Evolutionary conservation across 1,140 invertebrate genomes (phyloP), one percentile per base, ranked within the genome.

Genomic region (Eupristina koningsbergeri): DNA sequence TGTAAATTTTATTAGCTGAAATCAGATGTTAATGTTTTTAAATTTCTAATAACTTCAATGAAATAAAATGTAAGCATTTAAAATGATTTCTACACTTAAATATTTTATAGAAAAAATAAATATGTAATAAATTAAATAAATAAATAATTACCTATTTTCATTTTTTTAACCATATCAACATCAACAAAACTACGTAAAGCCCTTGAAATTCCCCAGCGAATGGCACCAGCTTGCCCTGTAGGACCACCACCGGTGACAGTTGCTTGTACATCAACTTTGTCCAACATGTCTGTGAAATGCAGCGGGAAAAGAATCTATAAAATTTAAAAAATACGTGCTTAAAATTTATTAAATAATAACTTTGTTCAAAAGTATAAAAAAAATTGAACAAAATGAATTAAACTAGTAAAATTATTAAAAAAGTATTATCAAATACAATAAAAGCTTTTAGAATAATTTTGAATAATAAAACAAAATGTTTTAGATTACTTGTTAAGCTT

Each of bases 231-330:
- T 91, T 98, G 96, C 34, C 95, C 95, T 53, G 95, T 94, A 47
- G 93, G 91, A 74, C 97, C 97, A 74, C 95, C 95, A 67, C 93
- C 93, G 82, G 93, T 93, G 47, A 96, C 94, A 78, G 93, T 94
- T 61, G 95, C 97, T 90, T 96, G 96, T 29, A 99, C 91, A 93
- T 99, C 98, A 45, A 99, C 96, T 91, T 95, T 93, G 50, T 95
- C 94, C 74, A 96, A 87, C 94, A 97, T 94, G 36, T 94, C 94
- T 80, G 95, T 94, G 88, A 98, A 96, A 86, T 96, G 94, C 69
- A 99, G 93, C 9, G 98, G 98, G 90, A 97, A 98, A 84, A 99
- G 90, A 29, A 99, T 87, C 94, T 97, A 93, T 6, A 64, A 31
- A 78, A 47, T 45, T 74, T 15, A 13, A 58, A 58, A 26, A 58